Conservation (phyloP, 2,113 vertebrate genomes). For the Hystrix brachyura region DNA sequence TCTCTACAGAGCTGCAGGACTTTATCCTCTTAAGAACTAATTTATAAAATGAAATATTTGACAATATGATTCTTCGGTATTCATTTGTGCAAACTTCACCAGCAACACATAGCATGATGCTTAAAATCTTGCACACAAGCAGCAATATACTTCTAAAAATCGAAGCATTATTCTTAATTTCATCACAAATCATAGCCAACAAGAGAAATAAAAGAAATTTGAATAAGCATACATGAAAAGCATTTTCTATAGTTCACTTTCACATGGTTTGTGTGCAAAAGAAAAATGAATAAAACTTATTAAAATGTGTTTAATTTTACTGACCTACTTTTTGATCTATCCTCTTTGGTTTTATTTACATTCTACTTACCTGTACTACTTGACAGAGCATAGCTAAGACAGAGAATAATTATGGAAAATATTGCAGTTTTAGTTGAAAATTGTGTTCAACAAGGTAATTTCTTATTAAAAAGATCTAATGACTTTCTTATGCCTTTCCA, state of each 20-base stretch:
- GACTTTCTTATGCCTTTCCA: background rate
- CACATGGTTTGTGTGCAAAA: background rate
- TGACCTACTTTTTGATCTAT: background rate
- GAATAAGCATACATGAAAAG: background rate
- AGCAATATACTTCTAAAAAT: background rate
- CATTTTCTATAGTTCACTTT: background rate
- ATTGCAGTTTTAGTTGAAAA: background rate
- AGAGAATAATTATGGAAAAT: background rate
- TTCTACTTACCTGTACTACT: background rate
- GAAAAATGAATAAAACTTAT: background rate
- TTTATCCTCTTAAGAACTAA: background rate
- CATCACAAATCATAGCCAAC: background rate
- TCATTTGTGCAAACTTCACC: background rate
- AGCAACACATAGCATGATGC: background rate
- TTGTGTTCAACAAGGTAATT: background rate
- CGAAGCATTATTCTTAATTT: background rate
- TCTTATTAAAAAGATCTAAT: background rate
- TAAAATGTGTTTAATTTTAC: background rate
- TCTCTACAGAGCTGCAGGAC: background rate
- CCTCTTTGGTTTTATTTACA: background rate
- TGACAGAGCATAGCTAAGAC: background rate
- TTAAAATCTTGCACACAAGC: background rate
- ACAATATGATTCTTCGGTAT: background rate
- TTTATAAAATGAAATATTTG: conserved; percentile 12
- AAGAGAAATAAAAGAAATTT: background rate